Percentiles rank a stretch among this genome's conserved stretches.
These are phyloP conservation scores for Ganaspis sp. DNA, from an alignment of 1,140 invertebrate genomes.

Conservation along the genomic window DNA sequence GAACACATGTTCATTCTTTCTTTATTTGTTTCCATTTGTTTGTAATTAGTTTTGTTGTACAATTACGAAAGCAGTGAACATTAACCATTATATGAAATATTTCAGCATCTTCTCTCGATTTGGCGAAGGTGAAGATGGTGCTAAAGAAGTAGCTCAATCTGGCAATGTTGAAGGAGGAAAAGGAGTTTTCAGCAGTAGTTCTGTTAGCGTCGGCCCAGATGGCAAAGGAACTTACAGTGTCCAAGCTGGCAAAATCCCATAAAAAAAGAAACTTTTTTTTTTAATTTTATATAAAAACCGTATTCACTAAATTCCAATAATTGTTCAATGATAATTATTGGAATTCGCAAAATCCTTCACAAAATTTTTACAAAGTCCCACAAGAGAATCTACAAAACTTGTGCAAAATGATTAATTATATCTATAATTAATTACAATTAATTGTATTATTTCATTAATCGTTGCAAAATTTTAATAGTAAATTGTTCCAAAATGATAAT, in stretches of 20 bases:
- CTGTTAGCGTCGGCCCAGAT: constrained; percentile 59
- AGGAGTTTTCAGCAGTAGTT: constrained; percentile 70
- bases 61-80: not conserved
- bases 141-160: not conserved
- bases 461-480: no score
- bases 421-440: not conserved
- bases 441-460: no score
- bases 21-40: not conserved
- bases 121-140: constrained; percentile 55
- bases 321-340: not conserved
- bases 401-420: no score
- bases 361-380: not conserved
- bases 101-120: constrained; percentile 63
- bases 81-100: constrained; percentile 33
- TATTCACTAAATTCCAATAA: no score
- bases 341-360: not conserved
- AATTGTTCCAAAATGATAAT: no score
- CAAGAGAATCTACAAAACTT: not conserved
- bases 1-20: no score
- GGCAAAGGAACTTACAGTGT: constrained; percentile 71
- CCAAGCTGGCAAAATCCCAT: constrained; percentile 66
- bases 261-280: not conserved
- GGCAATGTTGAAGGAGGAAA: constrained; percentile 56
- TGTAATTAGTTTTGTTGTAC: no score
- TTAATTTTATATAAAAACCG: not conserved